phyloP scores from a whole-genome alignment of 2,113 vertebrate species.

The Caloenas nicobarica region DNA sequence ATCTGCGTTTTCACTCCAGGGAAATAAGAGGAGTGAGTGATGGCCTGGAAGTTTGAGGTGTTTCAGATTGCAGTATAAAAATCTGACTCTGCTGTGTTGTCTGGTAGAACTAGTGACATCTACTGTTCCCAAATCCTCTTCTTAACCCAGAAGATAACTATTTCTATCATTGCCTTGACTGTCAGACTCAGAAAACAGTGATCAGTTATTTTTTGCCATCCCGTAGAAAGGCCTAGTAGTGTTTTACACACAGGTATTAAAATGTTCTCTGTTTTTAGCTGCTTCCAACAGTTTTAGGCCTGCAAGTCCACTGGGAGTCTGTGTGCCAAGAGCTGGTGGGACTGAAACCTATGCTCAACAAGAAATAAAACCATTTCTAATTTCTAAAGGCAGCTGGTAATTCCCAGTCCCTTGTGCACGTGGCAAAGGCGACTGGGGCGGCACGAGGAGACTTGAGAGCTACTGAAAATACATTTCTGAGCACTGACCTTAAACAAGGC shows the following conservation, averaged over 20 bases:
- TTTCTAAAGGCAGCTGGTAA: neutral
- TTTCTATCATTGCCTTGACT: neutral
- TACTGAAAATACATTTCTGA: neutral
- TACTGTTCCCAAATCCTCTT: accelerated
- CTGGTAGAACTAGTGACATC: neutral
- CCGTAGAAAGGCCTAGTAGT: neutral
- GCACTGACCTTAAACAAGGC: neutral
- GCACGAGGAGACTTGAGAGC: neutral
- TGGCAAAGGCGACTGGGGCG: neutral
- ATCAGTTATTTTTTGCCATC: neutral
- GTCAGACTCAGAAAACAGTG: accelerated
- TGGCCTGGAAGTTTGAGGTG: accelerated
- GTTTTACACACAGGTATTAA: neutral
- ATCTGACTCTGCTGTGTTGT: accelerated
- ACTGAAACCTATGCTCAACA: neutral
- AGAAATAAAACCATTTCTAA: neutral
- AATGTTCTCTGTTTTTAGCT: neutral
- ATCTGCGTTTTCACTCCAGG: neutral
- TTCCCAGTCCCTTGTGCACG: accelerated
- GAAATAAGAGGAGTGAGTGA: accelerated
- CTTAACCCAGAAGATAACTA: neutral
- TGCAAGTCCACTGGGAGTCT: neutral
- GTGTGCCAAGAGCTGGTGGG: neutral
- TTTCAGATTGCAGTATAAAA: accelerated
- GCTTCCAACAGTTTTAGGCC: neutral